Percentiles rank a stretch among this genome's conserved stretches.
These are phyloP conservation scores for Lycaena phlaeas DNA, from an alignment of 2,888 invertebrate species.

Conservation along the genomic window DNA sequence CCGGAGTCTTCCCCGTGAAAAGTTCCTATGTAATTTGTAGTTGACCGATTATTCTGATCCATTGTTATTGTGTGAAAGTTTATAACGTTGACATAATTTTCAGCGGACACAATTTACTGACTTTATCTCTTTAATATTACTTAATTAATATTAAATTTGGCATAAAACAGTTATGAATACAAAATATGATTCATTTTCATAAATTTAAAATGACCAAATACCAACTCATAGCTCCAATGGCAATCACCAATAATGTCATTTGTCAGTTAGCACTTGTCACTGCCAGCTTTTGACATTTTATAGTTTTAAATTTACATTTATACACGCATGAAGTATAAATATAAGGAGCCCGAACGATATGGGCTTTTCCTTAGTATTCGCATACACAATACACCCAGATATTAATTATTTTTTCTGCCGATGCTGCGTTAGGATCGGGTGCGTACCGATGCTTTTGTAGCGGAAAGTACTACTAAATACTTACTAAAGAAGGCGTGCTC, in stretches of 20 bases:
- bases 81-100: neutral
- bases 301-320: too few species aligned
- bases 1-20: conserved; percentile 57
- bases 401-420: too few species aligned
- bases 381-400: too few species aligned
- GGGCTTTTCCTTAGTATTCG: too few species aligned
- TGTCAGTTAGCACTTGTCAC: neutral
- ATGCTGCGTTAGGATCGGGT: too few species aligned
- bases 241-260: neutral
- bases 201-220: neutral
- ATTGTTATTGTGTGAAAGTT: conserved; percentile 27
- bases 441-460: too few species aligned
- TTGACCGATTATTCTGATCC: conserved; percentile 49
- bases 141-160: neutral
- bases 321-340: too few species aligned
- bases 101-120: neutral
- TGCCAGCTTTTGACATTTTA: too few species aligned
- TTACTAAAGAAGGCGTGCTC: too few species aligned
- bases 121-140: neutral
- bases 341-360: too few species aligned
- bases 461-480: too few species aligned
- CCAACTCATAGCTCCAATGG: neutral
- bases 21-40: conserved; percentile 52
- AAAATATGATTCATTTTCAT: neutral
- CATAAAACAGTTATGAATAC: neutral